These are phyloP conservation scores for Capromys pilorides DNA, from an alignment of 2,797 vertebrate species.

Conservation along the genomic window DNA sequence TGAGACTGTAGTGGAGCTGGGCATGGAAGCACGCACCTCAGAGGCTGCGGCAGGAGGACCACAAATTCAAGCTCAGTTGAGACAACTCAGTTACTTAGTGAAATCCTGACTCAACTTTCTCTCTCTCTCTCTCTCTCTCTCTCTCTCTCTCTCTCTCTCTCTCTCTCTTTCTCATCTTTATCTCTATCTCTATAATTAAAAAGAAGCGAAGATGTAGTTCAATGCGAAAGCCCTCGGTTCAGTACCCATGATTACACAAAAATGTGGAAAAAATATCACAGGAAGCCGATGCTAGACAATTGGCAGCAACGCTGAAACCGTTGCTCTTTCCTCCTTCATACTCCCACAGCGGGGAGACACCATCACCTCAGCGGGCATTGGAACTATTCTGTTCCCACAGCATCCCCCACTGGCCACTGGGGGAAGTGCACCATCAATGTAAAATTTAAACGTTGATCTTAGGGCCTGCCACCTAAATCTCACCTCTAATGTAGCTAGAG, in stretches of 20 bases:
- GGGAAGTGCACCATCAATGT: not conserved
- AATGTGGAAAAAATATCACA: not conserved
- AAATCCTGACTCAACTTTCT: not conserved
- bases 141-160: too few species aligned
- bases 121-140: too few species aligned
- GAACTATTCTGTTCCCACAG: slow-evolving; percentile 7
- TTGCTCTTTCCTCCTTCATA: not conserved
- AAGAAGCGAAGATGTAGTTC: not conserved
- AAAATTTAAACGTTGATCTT: not conserved
- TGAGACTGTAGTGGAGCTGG: too few species aligned
- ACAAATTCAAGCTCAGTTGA: not conserved
- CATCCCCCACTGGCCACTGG: not conserved
- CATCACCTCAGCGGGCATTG: not conserved
- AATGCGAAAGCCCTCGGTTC: not conserved
- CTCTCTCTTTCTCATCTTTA: too few species aligned
- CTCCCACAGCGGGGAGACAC: not conserved
- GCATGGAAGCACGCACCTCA: not conserved
- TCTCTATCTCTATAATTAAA: too few species aligned
- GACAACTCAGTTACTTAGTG: not conserved
- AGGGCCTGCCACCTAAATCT: not conserved
- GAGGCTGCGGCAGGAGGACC: not conserved
- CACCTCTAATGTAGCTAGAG: not conserved
- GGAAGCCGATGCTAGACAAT: not conserved
- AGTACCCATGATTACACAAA: not conserved
- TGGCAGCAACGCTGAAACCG: not conserved